phyloP scores from a whole-genome alignment of 2,888 invertebrate genomes.

The Mantis religiosa region DNA sequence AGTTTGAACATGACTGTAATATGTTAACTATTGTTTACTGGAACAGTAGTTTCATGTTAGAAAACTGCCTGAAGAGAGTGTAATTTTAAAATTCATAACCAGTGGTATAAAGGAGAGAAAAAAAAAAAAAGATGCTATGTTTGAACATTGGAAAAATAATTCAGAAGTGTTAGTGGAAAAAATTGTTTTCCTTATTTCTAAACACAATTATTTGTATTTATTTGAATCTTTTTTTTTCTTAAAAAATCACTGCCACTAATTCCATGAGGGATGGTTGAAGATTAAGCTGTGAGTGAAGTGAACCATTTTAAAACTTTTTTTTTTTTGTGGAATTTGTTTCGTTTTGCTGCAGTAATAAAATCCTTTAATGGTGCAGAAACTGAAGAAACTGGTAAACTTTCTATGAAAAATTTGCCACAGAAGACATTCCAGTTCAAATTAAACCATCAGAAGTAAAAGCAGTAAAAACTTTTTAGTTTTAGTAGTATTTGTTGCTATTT shows the following conservation, averaged over 20 bases:
- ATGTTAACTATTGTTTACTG: neutral
- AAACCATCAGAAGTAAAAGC: neutral
- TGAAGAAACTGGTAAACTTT: neutral
- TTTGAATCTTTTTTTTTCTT: neutral
- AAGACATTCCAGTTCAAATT: slow-evolving; percentile 5
- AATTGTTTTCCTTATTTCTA: neutral
- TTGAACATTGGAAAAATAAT: neutral
- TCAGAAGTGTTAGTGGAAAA: neutral
- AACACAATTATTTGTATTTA: neutral
- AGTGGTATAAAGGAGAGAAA: neutral
- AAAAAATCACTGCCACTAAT: slow-evolving; percentile 5
- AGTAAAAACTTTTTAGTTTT: slow-evolving; percentile 4
- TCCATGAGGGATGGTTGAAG: slow-evolving; percentile 1
- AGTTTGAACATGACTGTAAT: neutral
- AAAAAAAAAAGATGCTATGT: neutral
- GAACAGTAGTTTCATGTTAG: neutral
- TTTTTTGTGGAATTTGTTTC: neutral
- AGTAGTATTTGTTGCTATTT: slow-evolving; percentile 7
- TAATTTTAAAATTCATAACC: neutral
- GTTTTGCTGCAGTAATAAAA: neutral
- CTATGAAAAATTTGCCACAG: neutral
- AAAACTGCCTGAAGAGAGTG: neutral
- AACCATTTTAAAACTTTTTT: neutral
- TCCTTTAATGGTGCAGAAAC: neutral
- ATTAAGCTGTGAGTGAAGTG: slow-evolving; percentile 10